A percentile compares a stretch with the other conserved stretches of the same genome.
These are phyloP conservation scores for Felis chaus DNA, from an alignment of 2,113 vertebrate genomes.

Conservation along the genomic window DNA sequence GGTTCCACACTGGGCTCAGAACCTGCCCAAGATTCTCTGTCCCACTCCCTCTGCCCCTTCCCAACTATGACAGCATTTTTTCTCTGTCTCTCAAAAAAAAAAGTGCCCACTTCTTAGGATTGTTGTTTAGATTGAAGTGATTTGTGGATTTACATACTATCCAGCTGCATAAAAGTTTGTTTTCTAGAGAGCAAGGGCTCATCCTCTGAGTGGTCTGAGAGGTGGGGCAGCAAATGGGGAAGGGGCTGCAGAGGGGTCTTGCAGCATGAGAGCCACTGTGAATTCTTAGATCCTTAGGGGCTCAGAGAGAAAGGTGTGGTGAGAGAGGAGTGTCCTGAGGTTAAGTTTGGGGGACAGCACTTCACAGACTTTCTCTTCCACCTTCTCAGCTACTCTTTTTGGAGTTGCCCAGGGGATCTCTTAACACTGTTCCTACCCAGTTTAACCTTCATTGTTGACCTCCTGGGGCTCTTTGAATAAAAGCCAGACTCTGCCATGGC, in stretches of 20 bases:
- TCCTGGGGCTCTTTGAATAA: slow-evolving; percentile 1
- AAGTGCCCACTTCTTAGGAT: background rate
- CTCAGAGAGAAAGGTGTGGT: background rate
- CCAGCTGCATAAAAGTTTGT: background rate
- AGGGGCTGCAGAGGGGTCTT: background rate
- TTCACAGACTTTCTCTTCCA: background rate
- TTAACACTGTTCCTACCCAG: background rate
- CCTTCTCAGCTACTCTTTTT: background rate
- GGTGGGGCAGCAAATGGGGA: background rate
- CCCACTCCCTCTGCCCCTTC: too few relatives aligned
- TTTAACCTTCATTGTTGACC: background rate
- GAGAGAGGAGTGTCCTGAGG: background rate
- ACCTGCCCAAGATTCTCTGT: too few relatives aligned
- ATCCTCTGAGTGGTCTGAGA: background rate
- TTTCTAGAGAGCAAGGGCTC: background rate
- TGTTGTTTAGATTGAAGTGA: background rate
- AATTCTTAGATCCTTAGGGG: background rate
- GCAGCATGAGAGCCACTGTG: background rate
- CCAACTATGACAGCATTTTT: too few relatives aligned
- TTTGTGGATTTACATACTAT: background rate
- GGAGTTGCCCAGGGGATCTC: background rate
- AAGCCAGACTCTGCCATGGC: background rate
- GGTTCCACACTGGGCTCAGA: too few relatives aligned
- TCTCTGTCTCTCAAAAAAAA: too few relatives aligned
- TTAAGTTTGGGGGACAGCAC: background rate